Evolutionary conservation across 2,888 invertebrate species (phyloP), one percentile per base, ranked within the genome.

Genomic region (Ephialtes manifestator): DNA sequence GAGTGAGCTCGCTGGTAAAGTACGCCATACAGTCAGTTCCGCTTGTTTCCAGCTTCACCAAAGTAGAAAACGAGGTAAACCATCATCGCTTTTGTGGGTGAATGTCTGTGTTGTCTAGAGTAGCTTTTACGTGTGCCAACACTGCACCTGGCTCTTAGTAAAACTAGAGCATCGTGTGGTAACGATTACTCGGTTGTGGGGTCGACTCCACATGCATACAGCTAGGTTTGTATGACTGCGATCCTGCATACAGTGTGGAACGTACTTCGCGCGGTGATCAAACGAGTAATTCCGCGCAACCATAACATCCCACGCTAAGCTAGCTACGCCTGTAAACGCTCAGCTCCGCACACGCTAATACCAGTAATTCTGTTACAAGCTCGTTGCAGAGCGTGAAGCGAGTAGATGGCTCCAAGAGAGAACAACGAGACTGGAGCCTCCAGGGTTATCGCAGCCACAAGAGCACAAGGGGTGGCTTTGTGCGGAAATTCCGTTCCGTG

Each of bases 361-460:
- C 89, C 82, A 87, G 88, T 90, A 90, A 90, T 90, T 90, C 88
- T 85, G 88, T 89, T 89, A 85, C 85, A 85, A 85, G 85, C 85
- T 85, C 85, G 85, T 83, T 85, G 85, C 48, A 60, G 72, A 83
- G 82, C 70, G 81, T 20, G 81, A 76, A 46, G 65, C 51, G 77
- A 43, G 81, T n/a, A 74, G 72, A 43, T n/a, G 48, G 15, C 31
- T 60, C 31, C 60, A 35, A 65, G 65, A 8, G 81, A 72, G 78
- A 83, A 43, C 68, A 74, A 75, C 63, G 67, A 68, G 68, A 65
- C 55, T 75, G 81, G 55, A 70, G 71, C 48, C 48, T 72, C 51
- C 53, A 65, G 65, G 85, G 85, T 83, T 85, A 83, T 83, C 83
- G 83, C 76, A 58, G 71, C 76, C 83, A 77, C 82, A 60, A 74